phyloP scores from a whole-genome alignment of 2,113 vertebrate species.

The Pleuronectes platessa region DNA sequence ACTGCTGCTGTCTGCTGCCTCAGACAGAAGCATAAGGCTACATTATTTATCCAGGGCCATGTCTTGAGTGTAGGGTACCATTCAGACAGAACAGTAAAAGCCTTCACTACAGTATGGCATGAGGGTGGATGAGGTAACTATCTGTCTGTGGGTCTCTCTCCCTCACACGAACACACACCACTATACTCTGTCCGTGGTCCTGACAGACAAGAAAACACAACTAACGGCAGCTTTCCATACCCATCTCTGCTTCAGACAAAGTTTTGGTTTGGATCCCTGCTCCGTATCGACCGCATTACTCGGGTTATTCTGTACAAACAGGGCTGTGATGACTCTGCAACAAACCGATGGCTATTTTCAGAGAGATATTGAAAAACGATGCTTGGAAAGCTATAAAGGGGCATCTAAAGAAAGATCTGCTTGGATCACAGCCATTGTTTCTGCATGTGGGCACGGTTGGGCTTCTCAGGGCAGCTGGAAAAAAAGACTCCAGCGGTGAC shows the following conservation, averaged over 20 bases:
- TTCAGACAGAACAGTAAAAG: slow-evolving; percentile 58
- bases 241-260: slow-evolving; percentile 15
- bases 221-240: slow-evolving; percentile 36
- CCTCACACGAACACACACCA: slow-evolving; percentile 7
- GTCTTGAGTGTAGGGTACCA: slow-evolving; percentile 44
- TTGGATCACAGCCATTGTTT: slow-evolving; percentile 39
- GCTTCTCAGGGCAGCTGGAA: slow-evolving; percentile 30
- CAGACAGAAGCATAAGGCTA: slow-evolving; percentile 46
- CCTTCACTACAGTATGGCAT: slow-evolving; percentile 29
- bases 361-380: slow-evolving; percentile 49
- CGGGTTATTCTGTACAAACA: slow-evolving; percentile 43
- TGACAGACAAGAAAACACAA: slow-evolving; percentile 45
- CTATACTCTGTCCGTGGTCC: slow-evolving; percentile 32
- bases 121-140: slow-evolving; percentile 7
- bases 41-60: slow-evolving; percentile 60
- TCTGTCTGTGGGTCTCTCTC: neutral
- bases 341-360: slow-evolving; percentile 58
- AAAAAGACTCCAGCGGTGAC: slow-evolving; percentile 12
- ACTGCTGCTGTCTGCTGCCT: slow-evolving; percentile 38
- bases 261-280: slow-evolving; percentile 46
- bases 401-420: slow-evolving; percentile 39
- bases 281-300: slow-evolving; percentile 28
- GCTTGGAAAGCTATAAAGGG: slow-evolving; percentile 61
- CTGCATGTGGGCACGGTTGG: slow-evolving; percentile 3
- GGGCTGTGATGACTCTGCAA: slow-evolving; percentile 62